phyloP scores from a whole-genome alignment of 2,797 vertebrate genomes.

The Cuniculus paca region DNA sequence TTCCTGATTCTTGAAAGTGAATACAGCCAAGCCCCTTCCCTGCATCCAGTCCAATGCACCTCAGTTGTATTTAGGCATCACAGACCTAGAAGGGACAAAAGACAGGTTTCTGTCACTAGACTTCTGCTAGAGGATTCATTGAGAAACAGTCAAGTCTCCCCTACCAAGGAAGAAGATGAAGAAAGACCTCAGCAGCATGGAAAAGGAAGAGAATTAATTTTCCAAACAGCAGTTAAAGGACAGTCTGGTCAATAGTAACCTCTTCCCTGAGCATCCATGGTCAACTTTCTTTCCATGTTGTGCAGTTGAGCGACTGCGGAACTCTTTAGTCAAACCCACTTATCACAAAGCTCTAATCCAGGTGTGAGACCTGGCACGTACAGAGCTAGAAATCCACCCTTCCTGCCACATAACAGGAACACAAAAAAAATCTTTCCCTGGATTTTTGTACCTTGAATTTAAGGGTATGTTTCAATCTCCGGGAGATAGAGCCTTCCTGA shows the following conservation, averaged over 20 bases:
- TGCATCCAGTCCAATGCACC: neutral
- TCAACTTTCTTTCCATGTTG: neutral
- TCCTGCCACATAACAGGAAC: neutral
- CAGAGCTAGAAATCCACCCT: neutral
- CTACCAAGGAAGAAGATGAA: neutral
- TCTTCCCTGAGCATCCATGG: neutral
- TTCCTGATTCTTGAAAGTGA: constrained; percentile 52
- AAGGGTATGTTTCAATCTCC: neutral
- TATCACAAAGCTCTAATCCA: neutral
- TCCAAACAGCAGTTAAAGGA: neutral
- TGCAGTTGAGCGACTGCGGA: neutral
- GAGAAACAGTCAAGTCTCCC: neutral
- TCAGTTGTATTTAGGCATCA: neutral
- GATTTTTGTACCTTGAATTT: neutral
- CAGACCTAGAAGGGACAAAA: neutral
- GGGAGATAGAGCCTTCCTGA: constrained; percentile 41
- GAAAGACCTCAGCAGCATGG: neutral
- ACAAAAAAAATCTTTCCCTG: neutral
- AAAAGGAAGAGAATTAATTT: neutral
- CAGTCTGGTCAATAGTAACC: neutral
- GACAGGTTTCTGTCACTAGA: neutral
- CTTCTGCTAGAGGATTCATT: neutral
- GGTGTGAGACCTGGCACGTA: neutral
- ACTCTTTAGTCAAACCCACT: neutral
- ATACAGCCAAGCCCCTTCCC: constrained; percentile 2